phyloP scores from a whole-genome alignment of 2,113 vertebrate genomes.

The Osmerus eperlanus region DNA sequence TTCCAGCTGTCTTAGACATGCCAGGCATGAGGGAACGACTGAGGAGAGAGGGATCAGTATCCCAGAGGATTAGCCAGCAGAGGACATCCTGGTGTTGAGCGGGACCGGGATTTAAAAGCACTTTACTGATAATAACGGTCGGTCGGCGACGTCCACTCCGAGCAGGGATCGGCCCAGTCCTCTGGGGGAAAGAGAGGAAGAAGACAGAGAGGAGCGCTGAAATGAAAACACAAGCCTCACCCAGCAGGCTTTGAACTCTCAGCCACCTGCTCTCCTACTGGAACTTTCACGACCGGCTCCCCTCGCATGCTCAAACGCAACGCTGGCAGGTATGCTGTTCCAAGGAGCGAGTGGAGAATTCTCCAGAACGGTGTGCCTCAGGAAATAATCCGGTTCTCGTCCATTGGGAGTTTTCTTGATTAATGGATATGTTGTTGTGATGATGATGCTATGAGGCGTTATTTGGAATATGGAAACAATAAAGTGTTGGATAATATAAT shows the following conservation, averaged over 20 bases:
- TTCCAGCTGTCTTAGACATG: constrained; percentile 74
- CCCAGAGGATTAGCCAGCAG: constrained; percentile 70
- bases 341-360: constrained; percentile 17
- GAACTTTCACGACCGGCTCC: too few relatives aligned
- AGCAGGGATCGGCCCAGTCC: constrained; percentile 32
- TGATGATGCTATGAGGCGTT: too few relatives aligned
- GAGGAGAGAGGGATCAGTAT: constrained; percentile 68
- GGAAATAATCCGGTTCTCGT: too few relatives aligned
- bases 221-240: constrained; percentile 62
- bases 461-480: too few relatives aligned
- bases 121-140: constrained; percentile 73
- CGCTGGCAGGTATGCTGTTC: too few relatives aligned
- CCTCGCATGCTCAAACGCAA: constrained; percentile 39
- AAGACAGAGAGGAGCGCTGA: constrained; percentile 31
- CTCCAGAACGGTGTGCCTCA: constrained; percentile 27
- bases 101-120: constrained; percentile 72
- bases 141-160: constrained; percentile 50
- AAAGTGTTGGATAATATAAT: too few relatives aligned
- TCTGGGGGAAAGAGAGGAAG: constrained; percentile 3
- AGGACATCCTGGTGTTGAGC: constrained; percentile 69
- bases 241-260: constrained; percentile 59
- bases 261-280: constrained; percentile 60
- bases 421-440: too few relatives aligned
- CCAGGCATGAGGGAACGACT: constrained; percentile 65
- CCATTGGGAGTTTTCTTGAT: too few relatives aligned